Evolutionary conservation across 2,888 invertebrate species (phyloP), one percentile per base, ranked within the genome.

Genomic region (Microdon myrmicae): DNA sequence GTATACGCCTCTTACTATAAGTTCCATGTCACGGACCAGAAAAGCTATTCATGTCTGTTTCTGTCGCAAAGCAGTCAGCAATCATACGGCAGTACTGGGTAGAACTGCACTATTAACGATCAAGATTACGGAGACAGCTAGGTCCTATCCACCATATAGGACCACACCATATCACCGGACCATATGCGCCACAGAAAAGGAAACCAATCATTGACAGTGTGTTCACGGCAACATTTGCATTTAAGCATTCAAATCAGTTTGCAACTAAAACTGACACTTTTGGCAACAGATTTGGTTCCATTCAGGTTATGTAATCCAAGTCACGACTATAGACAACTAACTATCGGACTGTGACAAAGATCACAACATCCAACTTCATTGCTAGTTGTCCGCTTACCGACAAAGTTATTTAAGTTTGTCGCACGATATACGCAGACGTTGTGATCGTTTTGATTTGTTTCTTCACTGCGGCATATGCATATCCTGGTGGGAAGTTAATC

Each of bases 261-360:
- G 41, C 49, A 25, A 41, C 26, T 26, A 22, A 23, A 37, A 14
- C 8, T 23, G 53, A 54, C 44, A 44, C 34, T 34, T 19, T 31
- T 26, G 20, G 26, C 28, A 37, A 53, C 31, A 31, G 37, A 54
- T 44, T 44, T 19, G 31, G 38, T 44, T 44, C 31, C 31, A 29
- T 17, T 48, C 23, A 28, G 10, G 7, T 56, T 56, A 41, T 48
- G 48, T 17, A 56, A 56, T 23, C 6, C 5, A n/a, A 48, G 55
- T 56, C 48, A 48, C 47, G 47, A 56, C 23, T 48, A 23, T 10
- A 17, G 12, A 20, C 10, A 35, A 45, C 41, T 41, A 29, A 39
- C 39, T 23, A 38, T 34, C 7, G 13, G 10, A 39, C 26, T 3
- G 28, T 28, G 32, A 28, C 34, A 49, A 28, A 47, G 39, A 55